These are phyloP conservation scores for Calameuta idolon DNA, from an alignment of 2,888 invertebrate species.

Conservation along the genomic window DNA sequence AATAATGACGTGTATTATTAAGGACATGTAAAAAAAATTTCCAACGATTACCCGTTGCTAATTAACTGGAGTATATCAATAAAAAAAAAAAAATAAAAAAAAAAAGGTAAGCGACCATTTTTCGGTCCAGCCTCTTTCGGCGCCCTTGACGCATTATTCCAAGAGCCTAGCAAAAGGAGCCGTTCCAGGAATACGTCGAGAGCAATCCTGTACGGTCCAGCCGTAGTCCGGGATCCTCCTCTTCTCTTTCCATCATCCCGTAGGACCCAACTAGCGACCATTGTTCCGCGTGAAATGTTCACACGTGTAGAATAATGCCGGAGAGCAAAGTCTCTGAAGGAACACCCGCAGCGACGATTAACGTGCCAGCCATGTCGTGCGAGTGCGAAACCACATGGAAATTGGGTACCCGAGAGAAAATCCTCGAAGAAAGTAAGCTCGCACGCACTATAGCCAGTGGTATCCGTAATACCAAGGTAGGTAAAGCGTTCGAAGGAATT, in stretches of 20 bases:
- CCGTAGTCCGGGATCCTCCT: background rate
- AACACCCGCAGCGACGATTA: conserved; percentile 7
- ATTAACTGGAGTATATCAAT: background rate
- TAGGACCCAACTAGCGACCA: conserved; percentile 41
- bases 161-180: conserved; percentile 32
- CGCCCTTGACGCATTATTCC: background rate
- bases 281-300: conserved; percentile 51
- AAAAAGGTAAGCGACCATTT: background rate
- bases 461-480: background rate
- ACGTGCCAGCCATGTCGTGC: background rate
- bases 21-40: background rate
- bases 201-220: conserved; percentile 5
- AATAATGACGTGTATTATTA: background rate
- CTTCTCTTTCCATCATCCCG: background rate
- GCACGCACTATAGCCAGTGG: conserved; percentile 12
- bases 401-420: conserved; percentile 24
- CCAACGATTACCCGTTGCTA: background rate
- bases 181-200: conserved; percentile 40
- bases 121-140: background rate
- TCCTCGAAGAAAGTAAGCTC: conserved; percentile 26
- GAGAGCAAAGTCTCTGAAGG: background rate
- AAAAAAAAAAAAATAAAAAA: background rate
- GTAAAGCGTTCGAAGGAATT: background rate
- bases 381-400: conserved; percentile 1
- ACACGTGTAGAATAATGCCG: conserved; percentile 47